Percentiles rank a stretch among this genome's conserved stretches.
These are phyloP conservation scores for Melipona beecheii DNA, from an alignment of 2,888 invertebrate genomes.

Conservation along the genomic window DNA sequence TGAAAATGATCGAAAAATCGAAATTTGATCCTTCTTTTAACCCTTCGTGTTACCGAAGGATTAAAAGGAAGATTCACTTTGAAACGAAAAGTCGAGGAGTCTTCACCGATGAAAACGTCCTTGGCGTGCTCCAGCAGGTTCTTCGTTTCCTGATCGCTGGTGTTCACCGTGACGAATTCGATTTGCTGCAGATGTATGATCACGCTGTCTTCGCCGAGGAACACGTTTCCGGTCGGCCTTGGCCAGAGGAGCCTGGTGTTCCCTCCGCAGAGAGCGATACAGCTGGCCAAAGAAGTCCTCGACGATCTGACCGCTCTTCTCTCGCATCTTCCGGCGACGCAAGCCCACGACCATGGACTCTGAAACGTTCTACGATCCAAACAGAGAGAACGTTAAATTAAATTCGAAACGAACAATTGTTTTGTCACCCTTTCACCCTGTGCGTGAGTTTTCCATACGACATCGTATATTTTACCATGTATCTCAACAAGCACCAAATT, in stretches of 20 bases:
- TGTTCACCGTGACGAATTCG: constrained; percentile 79
- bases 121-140: constrained; percentile 81
- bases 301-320: constrained; percentile 87
- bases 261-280: constrained; percentile 91
- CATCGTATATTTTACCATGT: background rate
- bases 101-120: constrained; percentile 80
- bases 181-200: constrained; percentile 86
- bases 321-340: constrained; percentile 89
- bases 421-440: background rate
- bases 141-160: constrained; percentile 77
- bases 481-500: background rate
- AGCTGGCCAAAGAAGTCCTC: constrained; percentile 89
- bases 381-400: background rate
- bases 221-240: constrained; percentile 90
- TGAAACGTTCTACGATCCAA: constrained; percentile 76
- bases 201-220: constrained; percentile 88
- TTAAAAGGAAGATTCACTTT: no score
- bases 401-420: background rate
- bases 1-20: no score
- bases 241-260: constrained; percentile 91
- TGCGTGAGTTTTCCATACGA: background rate
- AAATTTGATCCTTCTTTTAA: no score
- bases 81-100: background rate
- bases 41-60: no score
- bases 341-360: constrained; percentile 91